Percentiles rank a stretch among this genome's conserved stretches.
phyloP scores from a whole-genome alignment of 2,797 vertebrate genomes.

The Helarctos malayanus region DNA sequence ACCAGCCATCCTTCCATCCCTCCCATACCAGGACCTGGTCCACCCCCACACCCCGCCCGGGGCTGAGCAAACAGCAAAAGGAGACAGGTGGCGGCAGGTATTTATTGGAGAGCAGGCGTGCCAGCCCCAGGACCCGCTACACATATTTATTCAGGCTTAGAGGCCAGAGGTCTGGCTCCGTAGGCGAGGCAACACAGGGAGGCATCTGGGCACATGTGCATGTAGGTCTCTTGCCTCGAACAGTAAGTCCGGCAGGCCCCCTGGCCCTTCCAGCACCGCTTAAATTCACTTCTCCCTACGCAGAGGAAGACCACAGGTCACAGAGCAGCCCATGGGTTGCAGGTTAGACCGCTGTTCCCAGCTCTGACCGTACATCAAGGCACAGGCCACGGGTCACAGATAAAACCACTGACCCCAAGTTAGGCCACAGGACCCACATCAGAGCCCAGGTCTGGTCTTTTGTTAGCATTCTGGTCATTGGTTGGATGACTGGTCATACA shows the following conservation, averaged over 20 bases:
- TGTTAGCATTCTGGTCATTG: not conserved
- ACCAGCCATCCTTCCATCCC: not conserved
- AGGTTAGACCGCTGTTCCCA: not conserved
- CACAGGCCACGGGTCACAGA: not conserved
- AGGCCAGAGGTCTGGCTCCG: accelerated
- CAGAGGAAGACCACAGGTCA: constrained; percentile 57
- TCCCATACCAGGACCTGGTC: not conserved
- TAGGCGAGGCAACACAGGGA: constrained; percentile 77
- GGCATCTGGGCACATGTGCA: constrained; percentile 69
- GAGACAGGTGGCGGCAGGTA: not conserved
- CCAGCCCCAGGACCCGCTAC: not conserved
- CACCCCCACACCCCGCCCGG: accelerated
- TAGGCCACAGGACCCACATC: not conserved
- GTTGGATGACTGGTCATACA: not conserved
- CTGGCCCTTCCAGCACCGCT: constrained; percentile 78
- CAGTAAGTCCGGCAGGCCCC: constrained; percentile 77
- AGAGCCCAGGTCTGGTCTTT: not conserved
- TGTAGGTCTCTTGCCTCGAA: constrained; percentile 63
- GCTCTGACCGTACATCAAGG: not conserved
- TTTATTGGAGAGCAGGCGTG: constrained; percentile 63
- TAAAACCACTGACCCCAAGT: not conserved
- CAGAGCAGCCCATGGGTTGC: not conserved
- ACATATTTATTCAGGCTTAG: accelerated
- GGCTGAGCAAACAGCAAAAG: not conserved
- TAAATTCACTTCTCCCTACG: constrained; percentile 78